Base-by-base conservation (phyloP, 2,113 vertebrate genomes). In the Muscicapa adusta region DNA sequence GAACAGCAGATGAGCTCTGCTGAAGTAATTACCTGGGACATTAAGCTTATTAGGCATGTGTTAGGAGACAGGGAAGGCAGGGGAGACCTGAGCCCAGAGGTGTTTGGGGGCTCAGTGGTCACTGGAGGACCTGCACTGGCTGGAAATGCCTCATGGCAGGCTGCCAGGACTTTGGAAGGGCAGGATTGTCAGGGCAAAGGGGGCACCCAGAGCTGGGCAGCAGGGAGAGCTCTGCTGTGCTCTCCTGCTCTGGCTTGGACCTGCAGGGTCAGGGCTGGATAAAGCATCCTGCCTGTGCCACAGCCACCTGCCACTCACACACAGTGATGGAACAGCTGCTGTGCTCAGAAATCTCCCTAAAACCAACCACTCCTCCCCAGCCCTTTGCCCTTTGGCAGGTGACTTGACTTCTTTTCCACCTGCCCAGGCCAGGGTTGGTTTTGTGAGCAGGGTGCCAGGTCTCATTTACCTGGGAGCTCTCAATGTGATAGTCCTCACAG, bases 391-490 rank as follows among this genome's bases (percentile, higher is more conserved):
- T 89, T 76, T 65, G 78, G 74, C 78, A 63, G 58, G 22, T 86
- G 81, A 47, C 57, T 92, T 87, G 82, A 89, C 79, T 73, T 75
- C 47, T 45, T 93, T 61, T 70, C 89, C 67, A 93, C 83, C 93
- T 89, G 71, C 51, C 78, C 83, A 84, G 65, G 63, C 54, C 14
- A 0, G 54, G 89, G 77, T 82, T 77, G 24, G 20, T 93, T 94
- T 81, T 73, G 72, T 63, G 93, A 84, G 83, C 80, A 60, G 63
- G 12, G 66, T 94, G 79, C 92, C 88, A 84, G n/a, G 74, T 85
- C 87, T 84, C 82, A 56, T 94, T 95, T 95, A 92, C 88, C 85
- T 91, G 86, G 91, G 86, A 95, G 93, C 88, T 88, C 60, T 56
- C 17, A 2, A 23, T 71, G 66, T 92, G 61, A 51, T 70, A 50